Evolutionary conservation across 2,113 vertebrate genomes (phyloP), one percentile per base, ranked within the genome.

Genomic region (Noctilio leporinus): DNA sequence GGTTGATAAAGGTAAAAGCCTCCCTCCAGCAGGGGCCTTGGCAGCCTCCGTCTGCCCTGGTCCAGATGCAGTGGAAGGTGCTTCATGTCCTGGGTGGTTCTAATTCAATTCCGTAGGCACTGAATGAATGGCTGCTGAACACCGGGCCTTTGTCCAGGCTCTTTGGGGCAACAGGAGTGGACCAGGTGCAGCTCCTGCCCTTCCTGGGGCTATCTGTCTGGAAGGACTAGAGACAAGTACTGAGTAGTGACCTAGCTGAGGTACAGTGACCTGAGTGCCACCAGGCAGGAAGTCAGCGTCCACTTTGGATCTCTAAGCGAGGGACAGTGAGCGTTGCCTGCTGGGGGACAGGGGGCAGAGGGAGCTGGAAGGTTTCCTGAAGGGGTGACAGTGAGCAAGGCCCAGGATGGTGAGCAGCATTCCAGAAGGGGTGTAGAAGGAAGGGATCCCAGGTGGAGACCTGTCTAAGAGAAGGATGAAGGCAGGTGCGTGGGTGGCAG

Each of bases 391-490:
- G 47, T 17, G 12, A 62, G 38, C 19, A 3, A 35, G 38, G 24
- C 35, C 7, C 1, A 11, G 51, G 28, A 4, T 0, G 17, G 10
- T 0, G 4, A 59, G 26, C 5, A 1, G 9, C 28, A 24, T 28
- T 33, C 78, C 40, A 10, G 7, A 5, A 3, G 15, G 2, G 7
- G 40, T 6, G 1, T 5, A 70, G 12, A 1, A 40, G 43, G 30
- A 45, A 91, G n/a, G 2, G 19, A 8, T 16, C 67, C 40, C 49
- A 49, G 67, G 43, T 4, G 1, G 38, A 86, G n/a, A 28, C 2
- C 45, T 22, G 30, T 26, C 16, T 7, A 57, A 28, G 83, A 16
- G 0, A 55, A 35, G 38, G 4, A 1, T 20, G 45, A 49, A 69
- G 22, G 84, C 43, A 15, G 59, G 62, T 1, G 0, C 0, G 0